Evolutionary conservation across 2,888 invertebrate species (phyloP).

Genomic region (Nipponacmea schrenckii): DNA sequence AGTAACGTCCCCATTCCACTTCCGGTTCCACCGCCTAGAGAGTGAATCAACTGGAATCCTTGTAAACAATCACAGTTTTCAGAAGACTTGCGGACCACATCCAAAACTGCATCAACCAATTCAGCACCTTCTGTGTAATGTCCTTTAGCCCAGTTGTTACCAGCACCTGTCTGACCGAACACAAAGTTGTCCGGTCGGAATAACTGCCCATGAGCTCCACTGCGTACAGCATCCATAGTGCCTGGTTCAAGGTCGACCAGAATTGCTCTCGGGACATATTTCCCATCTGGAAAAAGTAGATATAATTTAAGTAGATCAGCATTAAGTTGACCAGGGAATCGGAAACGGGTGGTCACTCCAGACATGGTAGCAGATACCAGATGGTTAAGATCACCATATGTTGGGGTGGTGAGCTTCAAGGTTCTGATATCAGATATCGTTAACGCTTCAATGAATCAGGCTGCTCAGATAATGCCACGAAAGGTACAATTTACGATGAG

Average conservation of each 20-base stretch:
- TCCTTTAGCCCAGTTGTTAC: conserved; percentile 64
- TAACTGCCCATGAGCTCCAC: conserved; percentile 90
- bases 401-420: no score
- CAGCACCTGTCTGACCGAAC: conserved; percentile 71
- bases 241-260: conserved; percentile 94
- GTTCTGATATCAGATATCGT: no score
- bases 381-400: no score
- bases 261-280: conserved; percentile 92
- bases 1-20: conserved; percentile 89
- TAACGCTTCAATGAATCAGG: no score
- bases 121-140: conserved; percentile 66
- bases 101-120: conserved; percentile 64
- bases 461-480: no score
- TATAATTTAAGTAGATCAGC: background rate
- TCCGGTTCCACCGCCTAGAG: conserved; percentile 88
- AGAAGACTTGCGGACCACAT: conserved; percentile 65
- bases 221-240: conserved; percentile 94
- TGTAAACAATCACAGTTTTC: conserved; percentile 66
- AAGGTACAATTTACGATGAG: no score
- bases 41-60: conserved; percentile 70
- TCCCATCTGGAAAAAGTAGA: conserved; percentile 72
- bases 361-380: no score
- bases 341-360: no score
- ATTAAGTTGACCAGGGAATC: no score
- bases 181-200: conserved; percentile 95